Percentiles rank a stretch among this genome's conserved stretches.
phyloP scores from a whole-genome alignment of 2,888 invertebrate genomes.

The Anarsia innoxiella region DNA sequence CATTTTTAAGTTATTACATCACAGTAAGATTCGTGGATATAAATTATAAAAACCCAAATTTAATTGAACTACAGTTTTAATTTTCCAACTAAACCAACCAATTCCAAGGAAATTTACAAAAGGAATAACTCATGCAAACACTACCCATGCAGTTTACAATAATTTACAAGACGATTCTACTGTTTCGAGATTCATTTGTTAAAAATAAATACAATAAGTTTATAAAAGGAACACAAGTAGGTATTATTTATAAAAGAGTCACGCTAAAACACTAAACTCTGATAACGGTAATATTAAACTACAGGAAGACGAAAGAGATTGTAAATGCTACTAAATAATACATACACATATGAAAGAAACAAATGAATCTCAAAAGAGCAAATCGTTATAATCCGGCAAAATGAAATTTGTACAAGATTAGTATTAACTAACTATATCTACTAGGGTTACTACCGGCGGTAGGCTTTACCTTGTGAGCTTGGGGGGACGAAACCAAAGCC shows the following conservation, averaged over 20 bases:
- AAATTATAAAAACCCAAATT: constrained; percentile 21
- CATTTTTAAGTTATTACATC: constrained; percentile 19
- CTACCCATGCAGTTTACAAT: constrained; percentile 51
- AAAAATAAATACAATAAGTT: neutral
- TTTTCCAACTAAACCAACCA: constrained; percentile 21
- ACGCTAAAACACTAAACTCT: neutral
- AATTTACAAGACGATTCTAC: constrained; percentile 49
- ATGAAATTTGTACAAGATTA: constrained; percentile 29
- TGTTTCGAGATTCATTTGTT: constrained; percentile 7
- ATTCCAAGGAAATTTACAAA: constrained; percentile 23
- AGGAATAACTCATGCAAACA: constrained; percentile 43
- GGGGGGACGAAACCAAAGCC: constrained; percentile 91
- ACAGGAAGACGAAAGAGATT: neutral
- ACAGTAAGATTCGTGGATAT: constrained; percentile 27
- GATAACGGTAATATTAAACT: neutral
- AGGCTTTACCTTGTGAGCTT: constrained; percentile 77
- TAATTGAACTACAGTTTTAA: constrained; percentile 1
- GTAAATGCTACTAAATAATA: neutral
- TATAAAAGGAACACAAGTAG: neutral
- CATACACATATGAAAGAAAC: no score
- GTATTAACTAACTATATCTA: constrained; percentile 58
- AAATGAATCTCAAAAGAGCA: constrained; percentile 7
- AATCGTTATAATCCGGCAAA: constrained; percentile 1
- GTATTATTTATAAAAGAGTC: no score
- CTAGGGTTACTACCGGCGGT: constrained; percentile 55